A percentile compares a stretch with the other conserved stretches of the same genome.
These are phyloP conservation scores for Falcaria lacertinaria DNA, from an alignment of 2,888 invertebrate species.

Conservation along the genomic window DNA sequence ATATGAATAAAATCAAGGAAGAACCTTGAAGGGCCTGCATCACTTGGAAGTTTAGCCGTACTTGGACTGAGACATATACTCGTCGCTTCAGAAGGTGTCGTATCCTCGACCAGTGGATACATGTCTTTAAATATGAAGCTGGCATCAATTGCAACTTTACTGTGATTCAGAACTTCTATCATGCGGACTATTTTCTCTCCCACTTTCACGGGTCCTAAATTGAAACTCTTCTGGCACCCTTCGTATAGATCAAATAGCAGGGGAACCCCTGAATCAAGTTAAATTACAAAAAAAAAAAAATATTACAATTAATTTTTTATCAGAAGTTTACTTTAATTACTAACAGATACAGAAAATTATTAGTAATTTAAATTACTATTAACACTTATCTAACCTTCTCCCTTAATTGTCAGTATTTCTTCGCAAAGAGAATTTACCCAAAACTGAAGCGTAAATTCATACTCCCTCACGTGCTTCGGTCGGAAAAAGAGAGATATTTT, in stretches of 20 bases:
- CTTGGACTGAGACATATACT: slow-evolving; percentile 57
- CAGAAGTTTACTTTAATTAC: no score
- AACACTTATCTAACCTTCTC: slow-evolving; percentile 66
- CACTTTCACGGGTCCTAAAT: slow-evolving; percentile 66
- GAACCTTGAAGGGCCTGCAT: slow-evolving; percentile 49
- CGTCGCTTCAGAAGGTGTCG: slow-evolving; percentile 50
- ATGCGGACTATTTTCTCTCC: slow-evolving; percentile 71
- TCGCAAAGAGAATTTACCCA: slow-evolving; percentile 76
- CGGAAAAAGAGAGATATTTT: slow-evolving; percentile 77
- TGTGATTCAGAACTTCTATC: slow-evolving; percentile 80
- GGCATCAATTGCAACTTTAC: slow-evolving; percentile 75
- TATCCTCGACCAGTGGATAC: slow-evolving; percentile 55
- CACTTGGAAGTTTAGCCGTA: slow-evolving; percentile 16
- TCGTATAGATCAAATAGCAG: slow-evolving; percentile 67
- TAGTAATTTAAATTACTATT: no score
- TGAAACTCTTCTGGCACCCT: slow-evolving; percentile 69
- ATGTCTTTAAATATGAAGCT: slow-evolving; percentile 72
- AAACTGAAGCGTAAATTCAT: slow-evolving; percentile 74
- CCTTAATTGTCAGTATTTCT: slow-evolving; percentile 69
- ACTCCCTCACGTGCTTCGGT: slow-evolving; percentile 71
- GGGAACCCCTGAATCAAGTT: slow-evolving; percentile 46
- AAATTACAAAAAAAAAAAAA: background rate
- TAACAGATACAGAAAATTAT: no score
- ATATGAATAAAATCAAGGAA: background rate
- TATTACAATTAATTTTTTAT: no score